A percentile compares a stretch with the other conserved stretches of the same genome.
phyloP scores from a whole-genome alignment of 1,140 invertebrate genomes.

The Ridgeia piscesae region DNA sequence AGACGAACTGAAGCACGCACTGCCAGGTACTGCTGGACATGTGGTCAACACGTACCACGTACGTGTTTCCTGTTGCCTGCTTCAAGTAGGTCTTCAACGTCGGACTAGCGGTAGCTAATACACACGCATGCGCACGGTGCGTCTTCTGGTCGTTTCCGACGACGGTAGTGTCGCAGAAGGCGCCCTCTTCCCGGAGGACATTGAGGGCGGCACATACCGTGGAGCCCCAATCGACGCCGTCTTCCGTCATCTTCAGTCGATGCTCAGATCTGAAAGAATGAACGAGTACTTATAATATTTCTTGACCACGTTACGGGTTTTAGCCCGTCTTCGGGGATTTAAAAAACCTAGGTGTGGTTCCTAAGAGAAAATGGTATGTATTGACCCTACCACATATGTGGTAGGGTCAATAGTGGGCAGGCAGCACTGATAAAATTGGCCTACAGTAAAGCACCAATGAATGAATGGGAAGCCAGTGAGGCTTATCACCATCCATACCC shows the following conservation, averaged over 20 bases:
- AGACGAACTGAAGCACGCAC: neutral
- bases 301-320: no score
- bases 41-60: neutral
- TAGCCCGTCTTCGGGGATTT: no score
- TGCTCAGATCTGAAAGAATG: neutral
- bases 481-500: no score
- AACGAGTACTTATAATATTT: no score
- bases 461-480: no score
- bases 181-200: neutral
- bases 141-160: constrained; percentile 25
- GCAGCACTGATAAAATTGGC: no score
- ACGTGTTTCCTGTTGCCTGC: neutral
- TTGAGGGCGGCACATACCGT: neutral
- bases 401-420: no score
- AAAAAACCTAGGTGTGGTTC: no score
- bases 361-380: no score
- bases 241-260: neutral
- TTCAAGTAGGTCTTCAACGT: neutral
- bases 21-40: neutral
- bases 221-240: neutral
- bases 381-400: no score
- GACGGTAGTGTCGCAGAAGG: constrained; percentile 3
- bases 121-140: constrained; percentile 2
- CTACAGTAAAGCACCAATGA: no score
- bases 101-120: constrained; percentile 4